A percentile compares a stretch with the other conserved stretches of the same genome.
Conservation (phyloP, 2,888 invertebrate genomes). For the Heteromurus nitidus region DNA sequence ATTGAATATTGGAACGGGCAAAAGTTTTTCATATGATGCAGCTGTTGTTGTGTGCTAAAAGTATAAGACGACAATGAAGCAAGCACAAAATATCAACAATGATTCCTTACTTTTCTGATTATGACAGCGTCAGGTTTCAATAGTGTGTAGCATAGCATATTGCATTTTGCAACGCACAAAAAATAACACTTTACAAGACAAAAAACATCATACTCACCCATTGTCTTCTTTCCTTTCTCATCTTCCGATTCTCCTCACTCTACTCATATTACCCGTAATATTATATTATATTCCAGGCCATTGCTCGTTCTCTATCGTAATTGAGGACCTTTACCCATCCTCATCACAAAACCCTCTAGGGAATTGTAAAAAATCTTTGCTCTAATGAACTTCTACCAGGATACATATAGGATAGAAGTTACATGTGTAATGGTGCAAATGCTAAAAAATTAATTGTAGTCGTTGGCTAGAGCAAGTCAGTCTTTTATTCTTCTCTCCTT, state of each 20-base stretch:
- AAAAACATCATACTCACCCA: constrained; percentile 3
- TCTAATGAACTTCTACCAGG: constrained; percentile 48
- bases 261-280: not conserved
- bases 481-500: too few species aligned
- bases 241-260: not conserved
- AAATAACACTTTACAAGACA: not conserved
- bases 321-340: constrained; percentile 36
- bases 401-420: constrained; percentile 1
- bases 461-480: not conserved
- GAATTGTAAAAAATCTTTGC: constrained; percentile 21
- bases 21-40: constrained; percentile 10
- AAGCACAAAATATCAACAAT: not conserved
- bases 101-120: constrained; percentile 22
- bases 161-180: constrained; percentile 16
- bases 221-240: constrained; percentile 6
- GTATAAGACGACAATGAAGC: not conserved
- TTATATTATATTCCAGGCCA: constrained; percentile 39
- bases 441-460: constrained; percentile 42
- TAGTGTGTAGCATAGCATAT: not conserved
- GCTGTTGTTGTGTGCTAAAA: constrained; percentile 13
- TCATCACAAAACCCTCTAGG: constrained; percentile 31
- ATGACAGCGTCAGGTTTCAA: constrained; percentile 17
- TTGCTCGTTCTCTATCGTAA: constrained; percentile 20
- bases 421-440: constrained; percentile 27
- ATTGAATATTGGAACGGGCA: not conserved